These are phyloP conservation scores for Lasioglossum figueresi DNA, from an alignment of 2,888 invertebrate species.

Conservation along the genomic window DNA sequence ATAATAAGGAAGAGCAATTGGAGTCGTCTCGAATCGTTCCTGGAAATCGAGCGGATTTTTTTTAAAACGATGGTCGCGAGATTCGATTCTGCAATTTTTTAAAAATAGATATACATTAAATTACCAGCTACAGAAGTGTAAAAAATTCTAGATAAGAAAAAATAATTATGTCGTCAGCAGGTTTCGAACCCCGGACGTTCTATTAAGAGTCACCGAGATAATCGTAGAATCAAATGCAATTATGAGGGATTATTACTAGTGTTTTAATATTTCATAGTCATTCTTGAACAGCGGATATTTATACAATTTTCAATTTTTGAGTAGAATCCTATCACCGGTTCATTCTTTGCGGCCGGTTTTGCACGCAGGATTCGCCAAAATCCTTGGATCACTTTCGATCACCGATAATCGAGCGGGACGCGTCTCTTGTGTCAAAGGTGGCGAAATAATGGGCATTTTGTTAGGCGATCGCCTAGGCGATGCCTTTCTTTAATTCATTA, in stretches of 20 bases:
- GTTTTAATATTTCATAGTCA: neutral
- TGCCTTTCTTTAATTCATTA: slow-evolving; percentile 37
- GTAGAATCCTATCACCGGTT: neutral
- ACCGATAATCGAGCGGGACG: slow-evolving; percentile 4
- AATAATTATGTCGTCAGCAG: neutral
- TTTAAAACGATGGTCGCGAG: neutral
- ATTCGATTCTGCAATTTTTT: neutral
- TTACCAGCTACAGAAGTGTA: neutral
- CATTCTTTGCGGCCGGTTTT: neutral
- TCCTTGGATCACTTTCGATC: slow-evolving; percentile 25
- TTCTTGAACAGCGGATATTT: too few relatives aligned
- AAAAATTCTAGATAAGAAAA: neutral
- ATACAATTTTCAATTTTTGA: too few relatives aligned
- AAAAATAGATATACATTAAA: neutral
- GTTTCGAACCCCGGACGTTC: neutral
- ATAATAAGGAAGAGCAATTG: slow-evolving; percentile 4
- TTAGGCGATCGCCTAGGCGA: slow-evolving; percentile 1
- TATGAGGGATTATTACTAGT: neutral
- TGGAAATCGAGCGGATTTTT: neutral
- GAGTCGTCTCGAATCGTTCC: neutral
- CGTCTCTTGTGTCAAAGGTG: slow-evolving; percentile 1
- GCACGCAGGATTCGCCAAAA: slow-evolving; percentile 2
- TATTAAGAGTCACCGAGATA: neutral
- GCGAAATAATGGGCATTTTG: slow-evolving; percentile 29
- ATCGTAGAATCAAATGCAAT: neutral